Conservation (phyloP, 2,113 vertebrate genomes). For the Cnemophilus loriae region DNA sequence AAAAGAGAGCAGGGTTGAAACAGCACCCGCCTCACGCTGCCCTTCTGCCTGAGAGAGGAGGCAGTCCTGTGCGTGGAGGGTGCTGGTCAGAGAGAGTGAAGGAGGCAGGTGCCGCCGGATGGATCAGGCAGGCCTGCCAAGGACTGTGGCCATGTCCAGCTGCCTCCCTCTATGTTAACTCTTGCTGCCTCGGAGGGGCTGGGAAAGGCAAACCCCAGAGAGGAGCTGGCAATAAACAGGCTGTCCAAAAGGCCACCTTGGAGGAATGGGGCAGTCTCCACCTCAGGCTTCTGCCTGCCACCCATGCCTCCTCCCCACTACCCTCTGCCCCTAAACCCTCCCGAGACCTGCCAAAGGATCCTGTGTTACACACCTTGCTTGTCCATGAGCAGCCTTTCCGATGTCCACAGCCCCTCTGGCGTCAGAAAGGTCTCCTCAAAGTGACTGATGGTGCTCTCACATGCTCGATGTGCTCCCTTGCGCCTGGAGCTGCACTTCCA, state of each 20-base stretch:
- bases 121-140: not conserved
- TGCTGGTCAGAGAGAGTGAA: not conserved
- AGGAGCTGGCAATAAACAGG: not conserved
- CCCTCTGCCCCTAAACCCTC: not conserved
- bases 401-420: not conserved
- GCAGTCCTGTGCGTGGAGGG: accelerated
- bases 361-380: not conserved
- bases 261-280: accelerated
- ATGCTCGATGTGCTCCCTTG: not conserved
- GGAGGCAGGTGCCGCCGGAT: accelerated
- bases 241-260: not conserved
- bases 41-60: not conserved
- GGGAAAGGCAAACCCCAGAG: not conserved
- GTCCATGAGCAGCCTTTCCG: accelerated
- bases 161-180: not conserved
- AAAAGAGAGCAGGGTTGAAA: not conserved
- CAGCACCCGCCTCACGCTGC: accelerated
- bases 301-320: not conserved
- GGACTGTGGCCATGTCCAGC: not conserved
- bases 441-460: not conserved
- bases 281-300: accelerated
- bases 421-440: not conserved
- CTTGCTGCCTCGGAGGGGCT: not conserved
- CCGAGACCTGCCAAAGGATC: not conserved
- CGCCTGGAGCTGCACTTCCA: not conserved